A percentile compares a stretch with the other conserved stretches of the same genome.
These are phyloP conservation scores for Diplolepis rosae DNA, from an alignment of 2,888 invertebrate genomes.

Conservation along the genomic window DNA sequence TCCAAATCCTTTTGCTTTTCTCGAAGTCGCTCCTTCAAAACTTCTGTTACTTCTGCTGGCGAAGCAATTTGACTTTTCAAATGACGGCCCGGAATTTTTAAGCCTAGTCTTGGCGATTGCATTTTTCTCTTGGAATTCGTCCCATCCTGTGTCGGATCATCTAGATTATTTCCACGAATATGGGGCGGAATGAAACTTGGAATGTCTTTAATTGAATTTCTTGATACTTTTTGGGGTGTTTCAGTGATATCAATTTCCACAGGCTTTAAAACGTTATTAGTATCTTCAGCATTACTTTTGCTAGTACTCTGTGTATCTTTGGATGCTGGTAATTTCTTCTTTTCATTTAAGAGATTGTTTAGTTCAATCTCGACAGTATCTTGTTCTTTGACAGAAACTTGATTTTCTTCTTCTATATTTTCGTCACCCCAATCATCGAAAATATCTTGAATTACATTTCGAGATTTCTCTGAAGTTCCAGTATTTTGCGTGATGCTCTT, in stretches of 20 bases:
- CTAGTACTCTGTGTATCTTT: background rate
- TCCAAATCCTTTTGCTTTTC: slow-evolving; percentile 73
- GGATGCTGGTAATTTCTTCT: slow-evolving; percentile 39
- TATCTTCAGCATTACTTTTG: background rate
- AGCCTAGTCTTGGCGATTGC: slow-evolving; percentile 49
- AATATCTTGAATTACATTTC: slow-evolving; percentile 70
- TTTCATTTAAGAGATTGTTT: slow-evolving; percentile 65
- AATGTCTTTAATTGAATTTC: background rate
- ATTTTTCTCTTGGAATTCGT: slow-evolving; percentile 36
- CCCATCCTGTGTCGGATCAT: slow-evolving; percentile 5
- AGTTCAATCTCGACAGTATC: slow-evolving; percentile 67
- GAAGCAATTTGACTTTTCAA: slow-evolving; percentile 77
- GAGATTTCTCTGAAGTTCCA: slow-evolving; percentile 49
- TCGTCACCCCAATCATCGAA: slow-evolving; percentile 72
- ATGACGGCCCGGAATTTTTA: slow-evolving; percentile 62
- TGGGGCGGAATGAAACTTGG: background rate
- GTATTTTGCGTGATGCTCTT: slow-evolving; percentile 17
- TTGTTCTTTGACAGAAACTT: slow-evolving; percentile 46
- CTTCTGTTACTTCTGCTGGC: slow-evolving; percentile 76
- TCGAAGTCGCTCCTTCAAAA: slow-evolving; percentile 75
- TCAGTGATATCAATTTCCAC: background rate
- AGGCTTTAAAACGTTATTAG: background rate
- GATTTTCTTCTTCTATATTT: slow-evolving; percentile 58
- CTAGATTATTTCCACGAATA: slow-evolving; percentile 5
- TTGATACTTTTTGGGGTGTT: background rate